Evolutionary conservation across 2,888 invertebrate species (phyloP).

Genomic region (Dasypolia templi): DNA sequence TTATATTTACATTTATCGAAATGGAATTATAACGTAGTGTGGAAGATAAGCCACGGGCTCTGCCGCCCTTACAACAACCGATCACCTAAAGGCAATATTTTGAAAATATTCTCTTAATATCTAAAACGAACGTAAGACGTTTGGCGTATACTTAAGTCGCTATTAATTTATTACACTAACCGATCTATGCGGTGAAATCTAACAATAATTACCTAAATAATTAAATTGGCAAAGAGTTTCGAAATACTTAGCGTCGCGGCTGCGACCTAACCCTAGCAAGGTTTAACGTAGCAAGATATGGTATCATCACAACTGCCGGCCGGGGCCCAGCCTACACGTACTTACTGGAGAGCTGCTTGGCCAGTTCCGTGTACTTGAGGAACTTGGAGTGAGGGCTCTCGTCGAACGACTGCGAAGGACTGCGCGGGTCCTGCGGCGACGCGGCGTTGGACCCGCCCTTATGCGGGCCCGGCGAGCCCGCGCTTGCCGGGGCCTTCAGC

Average conservation of each 20-base stretch:
- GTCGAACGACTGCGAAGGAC: conserved; percentile 92
- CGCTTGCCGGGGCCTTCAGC: conserved; percentile 89
- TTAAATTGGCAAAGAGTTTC: conserved; percentile 91
- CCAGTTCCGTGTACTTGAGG: conserved; percentile 99
- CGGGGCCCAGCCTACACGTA: conserved; percentile 93
- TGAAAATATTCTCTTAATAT: conserved; percentile 88
- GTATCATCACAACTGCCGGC: conserved; percentile 93
- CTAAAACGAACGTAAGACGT: conserved; percentile 90
- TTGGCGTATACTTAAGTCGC: conserved; percentile 91
- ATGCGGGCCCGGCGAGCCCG: conserved; percentile 85
- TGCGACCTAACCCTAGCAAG: conserved; percentile 88
- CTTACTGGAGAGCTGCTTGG: conserved; percentile 99
- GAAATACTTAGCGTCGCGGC: conserved; percentile 89
- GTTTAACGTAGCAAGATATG: conserved; percentile 93
- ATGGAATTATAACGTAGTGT: conserved; percentile 89
- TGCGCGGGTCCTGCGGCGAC: conserved; percentile 90
- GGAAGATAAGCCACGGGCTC: conserved; percentile 85
- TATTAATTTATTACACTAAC: conserved; percentile 90
- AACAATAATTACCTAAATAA: conserved; percentile 89
- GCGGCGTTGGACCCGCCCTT: conserved; percentile 85
- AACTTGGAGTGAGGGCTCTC: conserved; percentile 99
- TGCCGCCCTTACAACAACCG: conserved; percentile 74
- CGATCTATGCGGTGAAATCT: conserved; percentile 89
- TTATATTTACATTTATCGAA: conserved; percentile 90
- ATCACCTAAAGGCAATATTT: conserved; percentile 90